Percentiles rank a stretch among this genome's conserved stretches.
Conservation (phyloP, 2,797 vertebrate genomes). For the Setipinna tenuifilis region DNA sequence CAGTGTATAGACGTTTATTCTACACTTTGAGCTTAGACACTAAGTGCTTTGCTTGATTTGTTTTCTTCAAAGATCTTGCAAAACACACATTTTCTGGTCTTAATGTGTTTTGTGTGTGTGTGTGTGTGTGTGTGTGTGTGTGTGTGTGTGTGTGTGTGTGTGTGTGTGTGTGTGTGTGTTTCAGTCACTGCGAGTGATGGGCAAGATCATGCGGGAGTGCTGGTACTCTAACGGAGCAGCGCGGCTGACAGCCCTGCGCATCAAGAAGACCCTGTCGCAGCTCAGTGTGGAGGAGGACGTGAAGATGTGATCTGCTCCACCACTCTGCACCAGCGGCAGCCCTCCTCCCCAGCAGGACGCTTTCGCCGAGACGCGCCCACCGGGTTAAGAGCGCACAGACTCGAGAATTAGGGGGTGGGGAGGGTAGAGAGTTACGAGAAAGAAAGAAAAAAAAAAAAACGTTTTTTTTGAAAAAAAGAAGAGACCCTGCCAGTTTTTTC, state of each 20-base stretch:
- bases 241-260: constrained; percentile 93
- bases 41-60: too few relatives aligned
- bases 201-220: constrained; percentile 99
- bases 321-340: constrained; percentile 4
- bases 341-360: neutral
- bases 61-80: too few relatives aligned
- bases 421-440: constrained; percentile 39
- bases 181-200: constrained; percentile 95
- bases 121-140: constrained; percentile 26
- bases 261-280: constrained; percentile 98
- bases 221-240: constrained; percentile 97
- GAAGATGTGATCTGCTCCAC: constrained; percentile 83
- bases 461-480: constrained; percentile 60
- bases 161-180: constrained; percentile 30
- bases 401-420: constrained; percentile 55
- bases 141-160: constrained; percentile 23
- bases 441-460: constrained; percentile 55
- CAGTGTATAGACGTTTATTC: too few relatives aligned
- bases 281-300: constrained; percentile 97
- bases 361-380: constrained; percentile 44
- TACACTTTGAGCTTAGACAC: too few relatives aligned
- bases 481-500: constrained; percentile 75
- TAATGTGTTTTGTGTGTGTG: neutral
- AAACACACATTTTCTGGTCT: neutral
- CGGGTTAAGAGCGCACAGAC: constrained; percentile 19